phyloP scores from a whole-genome alignment of 1,140 invertebrate genomes.

The Diachasma alloeum region DNA sequence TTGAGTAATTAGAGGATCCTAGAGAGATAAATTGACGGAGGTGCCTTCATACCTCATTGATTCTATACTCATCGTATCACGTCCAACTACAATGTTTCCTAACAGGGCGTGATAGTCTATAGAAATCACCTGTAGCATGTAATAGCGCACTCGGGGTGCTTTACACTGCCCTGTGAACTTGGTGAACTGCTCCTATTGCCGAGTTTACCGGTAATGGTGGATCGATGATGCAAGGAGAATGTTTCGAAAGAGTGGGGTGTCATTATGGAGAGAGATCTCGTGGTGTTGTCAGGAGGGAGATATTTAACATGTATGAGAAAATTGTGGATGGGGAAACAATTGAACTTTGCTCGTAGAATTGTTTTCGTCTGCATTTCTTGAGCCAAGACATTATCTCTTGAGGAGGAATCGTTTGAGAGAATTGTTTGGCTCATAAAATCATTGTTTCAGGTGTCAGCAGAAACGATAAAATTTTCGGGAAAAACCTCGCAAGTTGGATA shows the following conservation, averaged over 20 bases:
- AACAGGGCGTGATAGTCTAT: background rate
- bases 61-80: slow-evolving; percentile 3
- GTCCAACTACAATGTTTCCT: background rate
- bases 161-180: background rate
- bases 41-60: slow-evolving; percentile 8
- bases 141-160: background rate
- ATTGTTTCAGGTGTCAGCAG: too few species aligned
- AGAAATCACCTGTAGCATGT: slow-evolving; percentile 14
- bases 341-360: too few species aligned
- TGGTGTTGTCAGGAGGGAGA: background rate
- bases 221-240: background rate
- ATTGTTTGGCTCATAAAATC: too few species aligned
- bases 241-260: background rate
- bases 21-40: background rate
- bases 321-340: too few species aligned
- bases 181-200: background rate
- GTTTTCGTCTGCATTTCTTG: too few species aligned
- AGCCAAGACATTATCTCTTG: too few species aligned
- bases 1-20: slow-evolving; percentile 1
- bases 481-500: too few species aligned
- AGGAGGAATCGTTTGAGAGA: too few species aligned
- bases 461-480: too few species aligned
- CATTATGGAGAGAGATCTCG: background rate
- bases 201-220: background rate
- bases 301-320: background rate